Evolutionary conservation across 2,888 invertebrate species (phyloP), one percentile per base, ranked within the genome.

Genomic region (Troides helena): DNA sequence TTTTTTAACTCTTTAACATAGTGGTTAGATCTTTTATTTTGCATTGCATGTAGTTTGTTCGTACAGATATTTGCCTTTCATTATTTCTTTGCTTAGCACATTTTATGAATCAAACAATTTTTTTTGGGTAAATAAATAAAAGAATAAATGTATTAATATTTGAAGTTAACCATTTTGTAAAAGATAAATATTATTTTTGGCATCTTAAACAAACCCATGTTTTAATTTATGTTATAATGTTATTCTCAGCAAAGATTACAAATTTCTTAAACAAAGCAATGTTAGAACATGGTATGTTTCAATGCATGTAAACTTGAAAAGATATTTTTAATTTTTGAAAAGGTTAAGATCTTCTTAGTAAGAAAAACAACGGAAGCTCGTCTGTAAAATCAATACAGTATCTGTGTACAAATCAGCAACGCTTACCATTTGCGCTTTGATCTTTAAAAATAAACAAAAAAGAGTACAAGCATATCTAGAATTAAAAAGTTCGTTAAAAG

Each of bases 341-440:
- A 56, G n/a, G n/a, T 56, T 21, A 56, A 56, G 21, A 57, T 57
- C 6, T 57, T 57, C 8, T 21, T 57, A n/a, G 21, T 21, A 21
- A 58, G 36, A 69, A 62, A 56, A 69, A 62, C 69, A 69, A 57
- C 65, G 62, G 65, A 69, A 69, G 69, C 65, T 69, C 69, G 69
- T 58, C 58, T 62, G 62, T 50, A 46, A 62, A 62, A 58, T 53
- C 61, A 30, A 64, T 65, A 53, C 25, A 56, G 68, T 63, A 50
- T 63, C 46, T 53, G 60, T 50, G 30, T 58, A 50, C 21, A 65
- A 65, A 60, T 21, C 10, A 17, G 50, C 50, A 50, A 50, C 50
- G 50, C 18, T 50, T 50, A 50, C 50, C 50, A 18, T 60, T 50
- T 60, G 60, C 50, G 30, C 36, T 66, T 66, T 66, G 66, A 66